Evolutionary conservation across 2,888 invertebrate species (phyloP).

Genomic region (Drosophila nigritarsus): DNA sequence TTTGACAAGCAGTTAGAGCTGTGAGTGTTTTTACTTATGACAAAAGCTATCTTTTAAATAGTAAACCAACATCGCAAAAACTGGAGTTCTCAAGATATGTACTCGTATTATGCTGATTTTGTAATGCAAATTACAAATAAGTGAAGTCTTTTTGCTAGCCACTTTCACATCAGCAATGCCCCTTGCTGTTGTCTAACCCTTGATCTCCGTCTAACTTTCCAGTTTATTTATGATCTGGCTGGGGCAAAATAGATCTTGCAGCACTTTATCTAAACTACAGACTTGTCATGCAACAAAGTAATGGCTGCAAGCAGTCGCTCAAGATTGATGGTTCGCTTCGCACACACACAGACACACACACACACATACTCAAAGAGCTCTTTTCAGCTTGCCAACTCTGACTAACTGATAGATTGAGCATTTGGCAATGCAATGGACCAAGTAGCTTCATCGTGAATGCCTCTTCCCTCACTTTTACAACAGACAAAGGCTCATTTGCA

Average conservation of each 20-base stretch:
- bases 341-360: constrained; percentile 23
- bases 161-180: constrained; percentile 13
- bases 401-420: constrained; percentile 34
- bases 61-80: background rate
- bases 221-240: constrained; percentile 39
- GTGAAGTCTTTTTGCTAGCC: background rate
- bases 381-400: constrained; percentile 7
- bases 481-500: constrained; percentile 75
- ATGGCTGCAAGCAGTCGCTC: constrained; percentile 14
- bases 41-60: background rate
- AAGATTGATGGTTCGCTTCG: constrained; percentile 43
- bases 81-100: background rate
- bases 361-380: constrained; percentile 20
- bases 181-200: constrained; percentile 20
- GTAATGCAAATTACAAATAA: background rate
- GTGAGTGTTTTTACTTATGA: background rate
- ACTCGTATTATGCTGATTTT: background rate
- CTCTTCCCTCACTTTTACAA: constrained; percentile 2
- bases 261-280: constrained; percentile 34
- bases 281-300: constrained; percentile 28
- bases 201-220: constrained; percentile 25
- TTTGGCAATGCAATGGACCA: constrained; percentile 54
- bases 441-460: constrained; percentile 54
- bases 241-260: constrained; percentile 34
- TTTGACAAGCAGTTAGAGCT: constrained; percentile 12